Conservation (phyloP, 2,113 vertebrate species). For the Tretioscincus oriximinensis region DNA sequence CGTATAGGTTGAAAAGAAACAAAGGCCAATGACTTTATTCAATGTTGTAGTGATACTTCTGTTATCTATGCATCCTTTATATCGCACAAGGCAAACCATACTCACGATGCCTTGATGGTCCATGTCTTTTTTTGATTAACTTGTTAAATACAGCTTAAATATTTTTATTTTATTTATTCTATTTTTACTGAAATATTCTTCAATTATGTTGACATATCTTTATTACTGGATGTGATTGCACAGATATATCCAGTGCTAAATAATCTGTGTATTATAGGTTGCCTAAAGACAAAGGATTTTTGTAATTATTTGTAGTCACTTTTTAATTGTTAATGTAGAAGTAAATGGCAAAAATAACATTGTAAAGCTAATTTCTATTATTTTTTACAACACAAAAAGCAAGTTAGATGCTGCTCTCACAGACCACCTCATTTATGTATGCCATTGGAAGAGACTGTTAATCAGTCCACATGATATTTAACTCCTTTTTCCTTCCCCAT, state of each 20-base stretch:
- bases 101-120: slow-evolving; percentile 80
- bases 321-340: slow-evolving; percentile 75
- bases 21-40: slow-evolving; percentile 64
- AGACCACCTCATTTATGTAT: slow-evolving; percentile 9
- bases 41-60: slow-evolving; percentile 68
- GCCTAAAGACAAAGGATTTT: slow-evolving; percentile 68
- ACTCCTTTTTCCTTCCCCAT: slow-evolving; percentile 37
- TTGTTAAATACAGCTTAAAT: slow-evolving; percentile 84
- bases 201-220: slow-evolving; percentile 75
- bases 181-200: slow-evolving; percentile 92
- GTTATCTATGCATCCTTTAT: slow-evolving; percentile 95
- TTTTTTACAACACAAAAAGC: slow-evolving; percentile 64
- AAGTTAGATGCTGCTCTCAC: slow-evolving; percentile 50
- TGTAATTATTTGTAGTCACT: slow-evolving; percentile 76
- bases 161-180: slow-evolving; percentile 99
- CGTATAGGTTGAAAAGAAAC: slow-evolving; percentile 60
- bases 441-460: slow-evolving; percentile 36
- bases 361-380: slow-evolving; percentile 61
- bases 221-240: slow-evolving; percentile 62
- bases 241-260: slow-evolving; percentile 63
- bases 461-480: slow-evolving; percentile 37
- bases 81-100: slow-evolving; percentile 71
- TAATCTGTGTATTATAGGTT: slow-evolving; percentile 70
- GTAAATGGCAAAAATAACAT: slow-evolving; percentile 52
- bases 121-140: slow-evolving; percentile 75